Evolutionary conservation across 2,113 vertebrate genomes (phyloP).

Genomic region (Hipposideros armiger): DNA sequence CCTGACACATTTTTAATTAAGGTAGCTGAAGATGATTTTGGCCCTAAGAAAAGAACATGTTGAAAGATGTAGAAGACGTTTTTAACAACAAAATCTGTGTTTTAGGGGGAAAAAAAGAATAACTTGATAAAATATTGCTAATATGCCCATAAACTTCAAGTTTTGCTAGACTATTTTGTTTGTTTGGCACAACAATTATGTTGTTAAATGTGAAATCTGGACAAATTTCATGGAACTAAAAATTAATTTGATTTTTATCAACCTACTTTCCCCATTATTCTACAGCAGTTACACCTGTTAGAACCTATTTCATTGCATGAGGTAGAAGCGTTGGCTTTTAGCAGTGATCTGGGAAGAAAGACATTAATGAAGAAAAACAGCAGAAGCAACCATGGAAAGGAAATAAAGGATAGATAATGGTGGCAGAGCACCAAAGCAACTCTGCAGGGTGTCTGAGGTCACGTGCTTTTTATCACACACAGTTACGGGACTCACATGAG

Average conservation of each 20-base stretch:
- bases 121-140: constrained; percentile 53
- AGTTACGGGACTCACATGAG: background rate
- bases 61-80: constrained; percentile 29
- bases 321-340: background rate
- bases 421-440: background rate
- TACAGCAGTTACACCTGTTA: background rate
- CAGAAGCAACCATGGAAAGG: background rate
- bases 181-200: constrained; percentile 54
- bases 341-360: background rate
- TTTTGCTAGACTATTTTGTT: constrained; percentile 15
- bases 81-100: constrained; percentile 51
- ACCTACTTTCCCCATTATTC: background rate
- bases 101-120: constrained; percentile 17
- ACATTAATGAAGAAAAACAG: constrained; percentile 34
- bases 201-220: constrained; percentile 15
- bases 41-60: background rate
- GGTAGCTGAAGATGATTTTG: constrained; percentile 29
- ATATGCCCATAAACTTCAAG: constrained; percentile 43
- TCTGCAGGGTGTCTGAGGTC: background rate
- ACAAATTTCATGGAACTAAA: constrained; percentile 12
- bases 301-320: background rate
- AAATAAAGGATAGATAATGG: constrained; percentile 20
- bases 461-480: background rate
- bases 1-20: background rate
- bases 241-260: constrained; percentile 28